These are phyloP conservation scores for Andrena camellia DNA, from an alignment of 2,888 invertebrate genomes.

Conservation along the genomic window DNA sequence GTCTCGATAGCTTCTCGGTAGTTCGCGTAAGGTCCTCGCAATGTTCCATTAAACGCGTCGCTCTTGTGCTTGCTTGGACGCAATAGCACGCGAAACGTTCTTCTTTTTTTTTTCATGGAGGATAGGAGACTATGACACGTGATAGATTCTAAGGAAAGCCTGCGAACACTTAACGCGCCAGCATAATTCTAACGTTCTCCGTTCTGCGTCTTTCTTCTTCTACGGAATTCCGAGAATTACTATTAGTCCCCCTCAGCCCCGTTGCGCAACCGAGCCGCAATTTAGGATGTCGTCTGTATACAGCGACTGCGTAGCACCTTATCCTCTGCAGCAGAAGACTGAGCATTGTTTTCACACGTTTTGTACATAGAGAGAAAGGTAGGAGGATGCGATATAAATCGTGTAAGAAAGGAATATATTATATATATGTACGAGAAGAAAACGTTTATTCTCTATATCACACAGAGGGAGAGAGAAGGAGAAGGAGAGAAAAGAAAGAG, in stretches of 20 bases:
- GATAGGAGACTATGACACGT: conserved; percentile 31
- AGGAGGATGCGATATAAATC: conserved; percentile 20
- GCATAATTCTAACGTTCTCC: conserved; percentile 3
- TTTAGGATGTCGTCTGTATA: background rate
- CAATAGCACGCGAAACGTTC: conserved; percentile 5
- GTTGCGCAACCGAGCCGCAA: conserved; percentile 5
- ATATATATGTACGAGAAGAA: conserved; percentile 17
- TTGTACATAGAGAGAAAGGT: conserved; percentile 76
- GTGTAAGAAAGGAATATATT: background rate
- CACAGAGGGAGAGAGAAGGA: background rate
- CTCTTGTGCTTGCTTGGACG: conserved; percentile 39
- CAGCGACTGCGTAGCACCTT: conserved; percentile 43
- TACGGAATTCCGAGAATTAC: conserved; percentile 14
- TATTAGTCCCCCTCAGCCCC: too few species aligned
- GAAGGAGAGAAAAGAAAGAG: background rate
- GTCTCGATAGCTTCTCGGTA: conserved; percentile 8
- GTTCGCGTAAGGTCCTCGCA: too few species aligned
- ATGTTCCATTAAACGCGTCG: conserved; percentile 3
- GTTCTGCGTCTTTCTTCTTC: background rate
- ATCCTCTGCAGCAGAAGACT: conserved; percentile 82
- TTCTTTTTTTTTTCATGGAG: conserved; percentile 32
- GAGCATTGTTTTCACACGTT: conserved; percentile 81
- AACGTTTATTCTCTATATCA: conserved; percentile 37
- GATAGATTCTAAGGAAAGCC: background rate
- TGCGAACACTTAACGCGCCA: conserved; percentile 2